A percentile compares a stretch with the other conserved stretches of the same genome.
These are phyloP conservation scores for Drosophila mercatorum DNA, from an alignment of 2,888 invertebrate species.

Conservation along the genomic window DNA sequence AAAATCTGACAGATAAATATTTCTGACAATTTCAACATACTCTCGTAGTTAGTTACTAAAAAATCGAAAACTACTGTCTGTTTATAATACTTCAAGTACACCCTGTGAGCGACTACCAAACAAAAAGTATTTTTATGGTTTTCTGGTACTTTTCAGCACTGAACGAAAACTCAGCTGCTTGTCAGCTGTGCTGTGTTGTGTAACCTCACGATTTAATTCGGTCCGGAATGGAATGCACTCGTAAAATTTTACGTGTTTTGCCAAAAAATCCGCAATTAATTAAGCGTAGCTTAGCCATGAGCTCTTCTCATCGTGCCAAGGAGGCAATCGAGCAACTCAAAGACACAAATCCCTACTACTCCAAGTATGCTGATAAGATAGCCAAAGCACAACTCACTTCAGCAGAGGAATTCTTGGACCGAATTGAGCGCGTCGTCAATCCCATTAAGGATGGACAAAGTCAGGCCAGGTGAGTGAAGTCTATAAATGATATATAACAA, in stretches of 20 bases:
- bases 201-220: constrained; percentile 40
- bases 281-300: constrained; percentile 83
- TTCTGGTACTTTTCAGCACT: constrained; percentile 19
- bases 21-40: neutral
- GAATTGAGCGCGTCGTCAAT: constrained; percentile 86
- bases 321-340: constrained; percentile 86
- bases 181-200: constrained; percentile 52
- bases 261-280: constrained; percentile 35
- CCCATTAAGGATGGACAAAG: constrained; percentile 80
- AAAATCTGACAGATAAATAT: neutral
- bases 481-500: neutral
- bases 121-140: neutral
- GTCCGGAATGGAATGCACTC: constrained; percentile 63
- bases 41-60: neutral
- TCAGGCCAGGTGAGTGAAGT: constrained; percentile 71
- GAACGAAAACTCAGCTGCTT: constrained; percentile 3
- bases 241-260: constrained; percentile 50
- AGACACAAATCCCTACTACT: constrained; percentile 90
- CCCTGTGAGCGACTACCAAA: neutral
- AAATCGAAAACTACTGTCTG: neutral
- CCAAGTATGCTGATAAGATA: constrained; percentile 92
- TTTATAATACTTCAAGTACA: neutral
- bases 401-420: constrained; percentile 90
- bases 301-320: constrained; percentile 83
- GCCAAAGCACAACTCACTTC: constrained; percentile 89